These are phyloP conservation scores for Drosophila erecta DNA, from an alignment of 1,140 invertebrate species.

Conservation along the genomic window DNA sequence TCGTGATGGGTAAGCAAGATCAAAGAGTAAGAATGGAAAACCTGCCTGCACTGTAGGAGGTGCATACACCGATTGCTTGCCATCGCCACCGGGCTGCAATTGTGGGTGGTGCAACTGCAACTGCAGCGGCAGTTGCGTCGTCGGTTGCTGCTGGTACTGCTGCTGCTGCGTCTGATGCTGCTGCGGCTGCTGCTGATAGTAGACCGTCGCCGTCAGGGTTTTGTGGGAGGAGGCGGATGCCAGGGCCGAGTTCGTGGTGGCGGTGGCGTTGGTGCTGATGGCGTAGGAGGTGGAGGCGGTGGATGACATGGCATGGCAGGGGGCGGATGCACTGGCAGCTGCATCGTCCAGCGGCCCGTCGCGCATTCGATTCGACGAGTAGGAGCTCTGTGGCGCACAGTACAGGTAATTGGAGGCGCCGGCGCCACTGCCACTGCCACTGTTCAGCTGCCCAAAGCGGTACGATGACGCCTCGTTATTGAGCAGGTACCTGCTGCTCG, in stretches of 20 bases:
- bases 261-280: background rate
- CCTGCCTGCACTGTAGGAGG: constrained; percentile 68
- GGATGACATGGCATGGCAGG: constrained; percentile 8
- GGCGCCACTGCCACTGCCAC: constrained; percentile 2
- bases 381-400: constrained; percentile 72
- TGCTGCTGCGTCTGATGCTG: constrained; percentile 23
- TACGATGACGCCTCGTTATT: constrained; percentile 2
- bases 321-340: constrained; percentile 2
- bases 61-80: constrained; percentile 59
- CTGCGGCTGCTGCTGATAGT: constrained; percentile 67
- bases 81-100: constrained; percentile 32
- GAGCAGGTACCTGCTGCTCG: constrained; percentile 8
- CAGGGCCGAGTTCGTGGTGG: background rate
- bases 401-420: constrained; percentile 47
- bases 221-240: constrained; percentile 32
- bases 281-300: background rate
- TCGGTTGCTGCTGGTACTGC: constrained; percentile 27
- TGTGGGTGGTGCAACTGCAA: background rate
- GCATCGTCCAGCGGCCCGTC: constrained; percentile 42
- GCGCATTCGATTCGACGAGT: constrained; percentile 70
- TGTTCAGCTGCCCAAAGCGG: constrained; percentile 18
- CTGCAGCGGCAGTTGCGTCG: constrained; percentile 14
- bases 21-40: constrained; percentile 59
- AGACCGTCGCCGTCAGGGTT: constrained; percentile 69
- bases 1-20: constrained; percentile 24